These are phyloP conservation scores for Hydrolagus affinis DNA, from an alignment of 2,113 vertebrate genomes.

Conservation along the genomic window DNA sequence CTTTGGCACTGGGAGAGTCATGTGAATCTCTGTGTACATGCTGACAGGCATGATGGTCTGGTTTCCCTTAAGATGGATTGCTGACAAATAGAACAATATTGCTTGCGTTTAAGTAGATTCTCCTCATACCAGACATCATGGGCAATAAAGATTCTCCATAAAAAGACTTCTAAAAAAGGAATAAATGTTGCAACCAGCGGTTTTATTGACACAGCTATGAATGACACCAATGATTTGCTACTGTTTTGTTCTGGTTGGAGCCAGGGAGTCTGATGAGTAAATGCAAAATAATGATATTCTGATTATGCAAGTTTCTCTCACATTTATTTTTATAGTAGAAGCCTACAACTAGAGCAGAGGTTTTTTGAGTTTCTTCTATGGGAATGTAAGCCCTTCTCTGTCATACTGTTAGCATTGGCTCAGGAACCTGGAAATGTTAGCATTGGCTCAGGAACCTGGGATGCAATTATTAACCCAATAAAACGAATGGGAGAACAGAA, in stretches of 20 bases:
- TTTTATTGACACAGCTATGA: slow-evolving; percentile 30
- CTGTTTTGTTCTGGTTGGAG: slow-evolving; percentile 27
- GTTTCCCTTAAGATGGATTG: slow-evolving; percentile 17
- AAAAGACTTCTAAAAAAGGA: slow-evolving; percentile 33
- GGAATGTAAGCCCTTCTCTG: neutral
- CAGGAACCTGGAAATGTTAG: neutral
- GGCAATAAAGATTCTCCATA: slow-evolving; percentile 29
- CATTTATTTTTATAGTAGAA: slow-evolving; percentile 10
- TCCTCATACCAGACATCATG: slow-evolving; percentile 32
- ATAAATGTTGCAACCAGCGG: slow-evolving; percentile 28
- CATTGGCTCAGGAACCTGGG: neutral
- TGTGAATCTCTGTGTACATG: slow-evolving; percentile 21
- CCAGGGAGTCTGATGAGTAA: slow-evolving; percentile 31
- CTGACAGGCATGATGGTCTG: slow-evolving; percentile 23
- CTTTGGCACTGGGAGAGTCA: slow-evolving; percentile 27
- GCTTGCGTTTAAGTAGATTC: slow-evolving; percentile 28
- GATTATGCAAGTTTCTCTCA: slow-evolving; percentile 14
- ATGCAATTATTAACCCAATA: slow-evolving; percentile 6
- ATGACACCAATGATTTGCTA: slow-evolving; percentile 32
- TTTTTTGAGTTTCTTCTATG: neutral
- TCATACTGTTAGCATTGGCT: neutral
- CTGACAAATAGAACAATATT: slow-evolving; percentile 31
- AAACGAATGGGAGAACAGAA: slow-evolving; percentile 21
- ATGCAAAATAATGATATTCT: slow-evolving; percentile 29
- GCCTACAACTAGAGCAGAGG: neutral